A percentile compares a stretch with the other conserved stretches of the same genome.
Evolutionary conservation across 37 sponge, comb jelly and placozoan species (phyloP).

Genomic region (Axinella damicornis): DNA sequence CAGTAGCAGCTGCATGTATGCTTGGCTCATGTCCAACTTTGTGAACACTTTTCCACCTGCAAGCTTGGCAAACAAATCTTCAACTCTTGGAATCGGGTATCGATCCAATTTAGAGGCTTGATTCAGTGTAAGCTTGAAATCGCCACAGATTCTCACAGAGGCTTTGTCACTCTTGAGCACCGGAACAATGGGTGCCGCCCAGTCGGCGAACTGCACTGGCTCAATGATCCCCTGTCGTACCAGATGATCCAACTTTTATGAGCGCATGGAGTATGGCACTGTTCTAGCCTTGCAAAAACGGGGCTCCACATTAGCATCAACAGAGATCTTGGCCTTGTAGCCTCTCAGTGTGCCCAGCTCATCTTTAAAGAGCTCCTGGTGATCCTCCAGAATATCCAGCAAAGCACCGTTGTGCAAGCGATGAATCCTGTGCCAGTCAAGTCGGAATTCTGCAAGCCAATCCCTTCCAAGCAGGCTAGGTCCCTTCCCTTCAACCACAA

Average conservation of each 20-base stretch:
- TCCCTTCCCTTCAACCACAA: not conserved
- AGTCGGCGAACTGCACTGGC: constrained; percentile 32
- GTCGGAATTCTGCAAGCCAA: not conserved
- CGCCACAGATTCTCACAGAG: constrained; percentile 9
- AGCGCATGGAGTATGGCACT: constrained; percentile 22
- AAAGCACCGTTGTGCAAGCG: not conserved
- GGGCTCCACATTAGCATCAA: constrained; percentile 1
- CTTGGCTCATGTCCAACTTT: constrained; percentile 24
- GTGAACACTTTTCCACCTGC: constrained; percentile 29
- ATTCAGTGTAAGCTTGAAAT: constrained; percentile 24
- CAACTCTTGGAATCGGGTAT: not conserved
- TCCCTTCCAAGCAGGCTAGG: constrained; percentile 24
- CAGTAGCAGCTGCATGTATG: not conserved
- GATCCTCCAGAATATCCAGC: too few relatives aligned
- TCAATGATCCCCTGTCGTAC: constrained; percentile 19
- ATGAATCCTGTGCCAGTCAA: not conserved
- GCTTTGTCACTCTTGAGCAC: constrained; percentile 35
- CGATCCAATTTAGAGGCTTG: constrained; percentile 9
- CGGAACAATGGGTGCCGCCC: constrained; percentile 65
- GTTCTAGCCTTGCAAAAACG: not conserved
- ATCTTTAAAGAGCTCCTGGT: not conserved
- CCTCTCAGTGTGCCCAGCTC: not conserved
- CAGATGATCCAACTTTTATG: not conserved
- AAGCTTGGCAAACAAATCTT: not conserved
- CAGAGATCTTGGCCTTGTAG: not conserved